Evolutionary conservation across 2,113 vertebrate species (phyloP).

Genomic region (Lamprologus speciosus): DNA sequence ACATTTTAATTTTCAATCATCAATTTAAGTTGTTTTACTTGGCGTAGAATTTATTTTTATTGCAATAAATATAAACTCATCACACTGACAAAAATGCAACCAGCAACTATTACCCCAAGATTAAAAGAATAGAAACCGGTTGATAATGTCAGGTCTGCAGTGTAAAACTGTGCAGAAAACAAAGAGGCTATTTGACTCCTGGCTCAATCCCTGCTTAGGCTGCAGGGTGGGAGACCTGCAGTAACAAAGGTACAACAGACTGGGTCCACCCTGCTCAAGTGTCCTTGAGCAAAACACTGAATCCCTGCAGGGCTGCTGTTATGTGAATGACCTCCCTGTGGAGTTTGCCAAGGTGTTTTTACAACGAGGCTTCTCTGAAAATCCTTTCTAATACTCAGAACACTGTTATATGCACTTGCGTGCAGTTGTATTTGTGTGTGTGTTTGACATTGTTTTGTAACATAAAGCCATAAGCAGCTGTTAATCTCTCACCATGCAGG

Average conservation of each 20-base stretch:
- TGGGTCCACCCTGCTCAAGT: neutral
- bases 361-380: neutral
- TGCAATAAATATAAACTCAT: neutral
- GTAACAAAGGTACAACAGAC: neutral
- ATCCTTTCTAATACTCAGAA: neutral
- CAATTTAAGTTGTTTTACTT: neutral
- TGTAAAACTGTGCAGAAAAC: neutral
- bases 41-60: neutral
- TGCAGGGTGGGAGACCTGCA: neutral
- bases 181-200: neutral
- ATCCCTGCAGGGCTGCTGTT: neutral
- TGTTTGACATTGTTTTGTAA: conserved; percentile 9
- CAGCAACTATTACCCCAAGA: neutral
- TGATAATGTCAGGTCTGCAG: neutral
- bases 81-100: neutral
- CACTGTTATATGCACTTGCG: neutral
- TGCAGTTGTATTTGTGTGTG: neutral
- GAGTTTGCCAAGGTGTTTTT: neutral
- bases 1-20: neutral
- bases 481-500: conserved; percentile 21
- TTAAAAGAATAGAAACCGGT: neutral
- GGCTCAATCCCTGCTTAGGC: neutral
- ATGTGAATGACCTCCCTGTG: neutral
- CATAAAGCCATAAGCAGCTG: conserved; percentile 27
- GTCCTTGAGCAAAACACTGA: neutral